Evolutionary conservation across 2,888 invertebrate species (phyloP).

Genomic region (Fragum sueziense): DNA sequence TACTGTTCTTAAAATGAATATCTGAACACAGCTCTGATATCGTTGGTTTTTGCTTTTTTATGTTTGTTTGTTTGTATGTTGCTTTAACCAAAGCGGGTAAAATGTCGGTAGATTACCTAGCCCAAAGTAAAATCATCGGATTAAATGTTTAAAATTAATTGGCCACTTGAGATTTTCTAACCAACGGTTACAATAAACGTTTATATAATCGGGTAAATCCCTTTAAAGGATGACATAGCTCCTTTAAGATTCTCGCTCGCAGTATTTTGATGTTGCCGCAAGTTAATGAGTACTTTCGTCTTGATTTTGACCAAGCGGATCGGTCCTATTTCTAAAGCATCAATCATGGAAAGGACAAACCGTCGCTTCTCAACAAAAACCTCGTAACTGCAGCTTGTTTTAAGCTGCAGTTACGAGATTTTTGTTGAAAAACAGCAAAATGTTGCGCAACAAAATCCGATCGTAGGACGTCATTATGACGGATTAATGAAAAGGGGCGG

Average conservation of each 20-base stretch:
- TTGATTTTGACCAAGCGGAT: not conserved
- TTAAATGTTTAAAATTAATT: not conserved
- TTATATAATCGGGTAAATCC: slow-evolving; percentile 1
- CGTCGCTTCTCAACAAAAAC: too few relatives aligned
- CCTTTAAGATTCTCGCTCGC: not conserved
- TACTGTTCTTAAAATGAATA: too few relatives aligned
- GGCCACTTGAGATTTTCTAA: not conserved
- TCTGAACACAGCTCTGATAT: too few relatives aligned
- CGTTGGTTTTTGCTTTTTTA: too few relatives aligned
- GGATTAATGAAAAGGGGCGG: slow-evolving; percentile 6
- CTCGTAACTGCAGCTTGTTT: too few relatives aligned
- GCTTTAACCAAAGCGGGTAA: too few relatives aligned
- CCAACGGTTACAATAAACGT: not conserved
- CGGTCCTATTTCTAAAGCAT: not conserved
- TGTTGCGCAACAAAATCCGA: not conserved
- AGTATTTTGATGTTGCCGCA: slow-evolving; percentile 10
- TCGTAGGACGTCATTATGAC: slow-evolving; percentile 2
- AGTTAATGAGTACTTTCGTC: not conserved
- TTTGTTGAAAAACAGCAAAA: too few relatives aligned
- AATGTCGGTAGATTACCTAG: too few relatives aligned
- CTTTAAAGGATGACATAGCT: not conserved
- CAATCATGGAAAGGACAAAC: not conserved
- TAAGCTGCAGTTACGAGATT: too few relatives aligned
- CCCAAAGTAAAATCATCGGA: too few relatives aligned
- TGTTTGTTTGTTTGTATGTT: too few relatives aligned